Base-by-base conservation (phyloP, 37 sponge, comb jelly and placozoan species). In the Cladorhizidae sp. region DNA sequence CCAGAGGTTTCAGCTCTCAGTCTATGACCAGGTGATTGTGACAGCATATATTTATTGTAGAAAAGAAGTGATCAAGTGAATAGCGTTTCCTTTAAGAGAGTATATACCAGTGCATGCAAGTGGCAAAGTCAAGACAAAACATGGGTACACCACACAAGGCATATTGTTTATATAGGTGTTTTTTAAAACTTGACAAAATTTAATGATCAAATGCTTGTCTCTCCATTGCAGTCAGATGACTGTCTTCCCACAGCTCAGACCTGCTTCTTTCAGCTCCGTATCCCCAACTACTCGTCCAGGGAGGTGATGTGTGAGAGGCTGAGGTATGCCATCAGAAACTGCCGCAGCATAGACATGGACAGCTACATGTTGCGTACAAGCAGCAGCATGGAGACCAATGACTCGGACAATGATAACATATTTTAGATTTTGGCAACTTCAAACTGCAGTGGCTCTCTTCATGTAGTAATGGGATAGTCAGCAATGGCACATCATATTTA, bases 271-370 rank as follows among this genome's bases (percentile, higher is more conserved):
- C 97, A 96, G 55, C 76, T 96, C 37, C 73, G 94, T 36, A 75
- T 96, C 31, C 94, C 94, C 22, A 65, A 64, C 37, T 96, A 96
- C 77, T 49, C 83, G 2, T 88, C 94, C 11, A 86, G 85, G 59
- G 89, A 77, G 65, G 32, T 90, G 5, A 54, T 96, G 70, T 91
- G 88, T 40, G 91, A 93, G 51, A 61, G 81, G 49, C 79, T 96
- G 23, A 82, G 94, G 9, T 96, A 96, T 55, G 94, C 97, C 54
- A 96, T 96, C 36, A 82, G 64, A 77, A 79, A 96, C 84, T 96
- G 97, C 69, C 85, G 94, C 6, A 85, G 91, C 37, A 96, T 96
- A 43, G 97, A 96, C 67, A 90, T 88, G 81, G 97, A 96, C 81
- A 91, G 81, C 58, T 96, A 96, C 85, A 96, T 96, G 97, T 65